A percentile compares a stretch with the other conserved stretches of the same genome.
Evolutionary conservation across 2,797 vertebrate species (phyloP).

Genomic region (Sebastes matsubarae): DNA sequence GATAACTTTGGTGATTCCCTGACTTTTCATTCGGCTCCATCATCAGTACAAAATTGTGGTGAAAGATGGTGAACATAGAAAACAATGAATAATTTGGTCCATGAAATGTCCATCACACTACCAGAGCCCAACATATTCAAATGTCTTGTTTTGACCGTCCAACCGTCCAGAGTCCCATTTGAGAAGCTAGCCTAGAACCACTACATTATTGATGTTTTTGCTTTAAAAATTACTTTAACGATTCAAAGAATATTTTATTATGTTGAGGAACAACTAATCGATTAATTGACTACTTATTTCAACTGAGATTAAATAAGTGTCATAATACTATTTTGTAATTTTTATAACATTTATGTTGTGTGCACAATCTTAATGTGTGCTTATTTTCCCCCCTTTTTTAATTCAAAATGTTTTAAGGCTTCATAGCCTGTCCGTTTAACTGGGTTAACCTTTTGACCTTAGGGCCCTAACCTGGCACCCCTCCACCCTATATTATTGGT

Average conservation of each 20-base stretch:
- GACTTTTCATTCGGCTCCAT: background rate
- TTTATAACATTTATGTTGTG: background rate
- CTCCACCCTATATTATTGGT: background rate
- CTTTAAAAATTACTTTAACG: no score
- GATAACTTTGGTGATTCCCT: background rate
- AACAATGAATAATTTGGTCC: background rate
- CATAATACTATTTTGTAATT: background rate
- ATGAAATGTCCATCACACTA: background rate
- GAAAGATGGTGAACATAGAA: background rate
- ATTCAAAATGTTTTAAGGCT: background rate
- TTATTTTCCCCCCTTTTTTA: background rate
- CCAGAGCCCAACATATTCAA: background rate
- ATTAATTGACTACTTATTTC: no score
- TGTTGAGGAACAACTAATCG: no score
- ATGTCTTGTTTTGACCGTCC: background rate
- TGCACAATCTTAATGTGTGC: background rate
- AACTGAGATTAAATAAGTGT: background rate
- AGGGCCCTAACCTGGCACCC: background rate
- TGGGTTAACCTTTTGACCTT: slow-evolving; percentile 10
- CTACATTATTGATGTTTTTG: no score
- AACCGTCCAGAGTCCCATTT: background rate
- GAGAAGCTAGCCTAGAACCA: no score
- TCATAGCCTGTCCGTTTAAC: background rate
- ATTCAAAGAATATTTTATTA: no score
- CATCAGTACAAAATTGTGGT: no score